Base-by-base conservation (phyloP, 1,140 invertebrate species). In the Antheraea mylitta region DNA sequence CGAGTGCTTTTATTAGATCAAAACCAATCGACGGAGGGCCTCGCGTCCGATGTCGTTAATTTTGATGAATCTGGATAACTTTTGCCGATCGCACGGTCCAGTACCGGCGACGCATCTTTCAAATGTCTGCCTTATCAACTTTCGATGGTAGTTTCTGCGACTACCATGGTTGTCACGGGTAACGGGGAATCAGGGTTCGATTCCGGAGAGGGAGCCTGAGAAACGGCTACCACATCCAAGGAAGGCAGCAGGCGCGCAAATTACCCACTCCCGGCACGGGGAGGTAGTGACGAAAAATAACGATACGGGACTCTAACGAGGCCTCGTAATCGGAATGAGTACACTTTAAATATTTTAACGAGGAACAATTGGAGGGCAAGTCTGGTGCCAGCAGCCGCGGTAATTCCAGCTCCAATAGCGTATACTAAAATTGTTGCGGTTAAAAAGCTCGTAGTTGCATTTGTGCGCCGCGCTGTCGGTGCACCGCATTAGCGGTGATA, bases 181-280 rank as follows among this genome's bases (percentile, higher is more conserved):
- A 94, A 94, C 93, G 94, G 94, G 93, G 93, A 94, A 94, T 95
- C 94, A 95, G 94, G 94, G 94, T 91, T 91, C 90, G 89, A 92
- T 93, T 93, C 95, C 95, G 93, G 93, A 95, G 95, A 96, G 95
- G 95, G 95, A 96, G 95, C 95, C 95, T 96, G 95, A 96, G 95
- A 97, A 96, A 97, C 95, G 95, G 96, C 96, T 97, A 97, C 95
- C 95, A 97, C 96, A 96, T 96, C 96, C 94, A 97, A 96, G 96
- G 96, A 97, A 96, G 95, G 96, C 96, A 97, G 96, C 96, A 97
- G 95, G 96, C 95, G 95, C 95, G 95, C 94, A 96, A 96, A 95
- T 96, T 97, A 97, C 95, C 95, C 96, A 97, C 93, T 97, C 95
- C 95, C 94, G 93, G 93, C 93, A 95, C 94, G 94, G 95, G 94